Evolutionary conservation across 2,888 invertebrate genomes (phyloP).

Genomic region (Orchestes rusci): DNA sequence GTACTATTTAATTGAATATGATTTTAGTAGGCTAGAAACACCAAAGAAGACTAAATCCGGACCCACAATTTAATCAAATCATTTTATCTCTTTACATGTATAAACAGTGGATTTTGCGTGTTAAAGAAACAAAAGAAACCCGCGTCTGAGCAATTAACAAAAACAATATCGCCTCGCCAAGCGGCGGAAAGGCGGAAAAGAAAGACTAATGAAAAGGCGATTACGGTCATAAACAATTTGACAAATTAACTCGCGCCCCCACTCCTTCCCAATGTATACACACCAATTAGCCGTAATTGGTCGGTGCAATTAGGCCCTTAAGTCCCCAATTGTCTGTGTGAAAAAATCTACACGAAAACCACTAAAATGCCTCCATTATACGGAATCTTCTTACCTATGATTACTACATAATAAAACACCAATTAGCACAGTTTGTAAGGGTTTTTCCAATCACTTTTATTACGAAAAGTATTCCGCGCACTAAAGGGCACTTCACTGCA

Average conservation of each 20-base stretch:
- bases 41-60: too few relatives aligned
- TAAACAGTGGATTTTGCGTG: too few relatives aligned
- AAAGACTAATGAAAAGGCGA: slow-evolving; percentile 26
- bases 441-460: background rate
- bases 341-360: background rate
- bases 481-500: background rate
- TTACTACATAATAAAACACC: background rate
- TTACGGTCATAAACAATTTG: slow-evolving; percentile 32
- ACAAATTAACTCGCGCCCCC: slow-evolving; percentile 37
- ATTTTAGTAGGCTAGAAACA: too few relatives aligned
- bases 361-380: slow-evolving; percentile 19
- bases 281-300: slow-evolving; percentile 37
- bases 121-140: background rate
- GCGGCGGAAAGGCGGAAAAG: background rate
- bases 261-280: slow-evolving; percentile 36
- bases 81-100: too few relatives aligned
- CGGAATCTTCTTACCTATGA: background rate
- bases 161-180: background rate
- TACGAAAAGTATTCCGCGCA: background rate
- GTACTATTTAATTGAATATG: too few relatives aligned
- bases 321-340: too few relatives aligned
- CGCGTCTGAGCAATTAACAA: background rate
- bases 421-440: background rate
- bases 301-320: too few relatives aligned
- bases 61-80: too few relatives aligned